Evolutionary conservation across 2,797 vertebrate species (phyloP).

Genomic region (Lates japonicus): DNA sequence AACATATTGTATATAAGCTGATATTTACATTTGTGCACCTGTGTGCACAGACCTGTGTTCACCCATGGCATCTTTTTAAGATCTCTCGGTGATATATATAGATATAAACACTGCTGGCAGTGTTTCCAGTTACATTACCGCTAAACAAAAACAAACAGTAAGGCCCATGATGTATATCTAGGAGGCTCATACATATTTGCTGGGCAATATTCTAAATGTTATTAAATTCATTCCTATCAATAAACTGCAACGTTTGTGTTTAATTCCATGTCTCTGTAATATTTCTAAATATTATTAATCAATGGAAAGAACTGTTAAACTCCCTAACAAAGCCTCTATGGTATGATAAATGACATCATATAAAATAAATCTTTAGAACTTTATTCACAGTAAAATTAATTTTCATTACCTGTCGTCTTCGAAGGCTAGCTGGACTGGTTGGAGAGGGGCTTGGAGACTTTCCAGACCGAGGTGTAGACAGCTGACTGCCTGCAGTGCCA

Average conservation of each 20-base stretch:
- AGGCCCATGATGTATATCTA: neutral
- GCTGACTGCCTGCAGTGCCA: conserved; percentile 96
- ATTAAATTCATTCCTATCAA: neutral
- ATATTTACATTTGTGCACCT: conserved; percentile 11
- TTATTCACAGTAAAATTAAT: neutral
- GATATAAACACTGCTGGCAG: neutral
- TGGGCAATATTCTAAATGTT: neutral
- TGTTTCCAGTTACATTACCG: neutral
- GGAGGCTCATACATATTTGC: neutral
- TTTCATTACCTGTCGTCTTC: conserved; percentile 93
- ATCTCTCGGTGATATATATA: neutral
- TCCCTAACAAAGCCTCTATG: neutral
- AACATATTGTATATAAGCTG: neutral
- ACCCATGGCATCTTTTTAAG: neutral
- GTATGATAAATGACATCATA: conserved; percentile 1
- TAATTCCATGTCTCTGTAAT: neutral
- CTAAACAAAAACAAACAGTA: conserved; percentile 1
- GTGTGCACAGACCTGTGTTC: neutral
- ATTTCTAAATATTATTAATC: neutral
- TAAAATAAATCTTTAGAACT: neutral
- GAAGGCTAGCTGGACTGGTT: conserved; percentile 96
- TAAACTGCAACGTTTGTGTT: neutral
- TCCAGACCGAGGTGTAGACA: conserved; percentile 96
- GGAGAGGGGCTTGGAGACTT: conserved; percentile 97
- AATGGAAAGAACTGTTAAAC: neutral